Percentiles rank a stretch among this genome's conserved stretches.
These are phyloP conservation scores for Diabrotica balteata DNA, from an alignment of 2,888 invertebrate species.

Conservation along the genomic window DNA sequence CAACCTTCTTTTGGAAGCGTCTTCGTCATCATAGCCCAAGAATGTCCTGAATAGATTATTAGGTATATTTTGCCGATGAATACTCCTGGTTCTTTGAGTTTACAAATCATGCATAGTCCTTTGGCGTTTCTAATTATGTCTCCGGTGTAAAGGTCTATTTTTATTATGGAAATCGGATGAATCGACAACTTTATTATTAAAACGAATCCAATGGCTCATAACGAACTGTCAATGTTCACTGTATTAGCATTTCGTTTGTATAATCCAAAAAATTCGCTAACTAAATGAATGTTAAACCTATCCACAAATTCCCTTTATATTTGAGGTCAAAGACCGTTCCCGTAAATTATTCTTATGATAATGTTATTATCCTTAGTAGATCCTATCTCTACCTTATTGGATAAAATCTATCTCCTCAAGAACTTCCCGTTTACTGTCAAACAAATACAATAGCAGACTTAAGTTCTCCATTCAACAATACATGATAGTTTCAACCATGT, in stretches of 20 bases:
- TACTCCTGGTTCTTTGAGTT: constrained; percentile 88
- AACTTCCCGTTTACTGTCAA: too few relatives aligned
- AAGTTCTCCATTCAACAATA: too few relatives aligned
- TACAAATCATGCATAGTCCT: constrained; percentile 81
- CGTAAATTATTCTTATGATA: constrained; percentile 80
- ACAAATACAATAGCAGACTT: too few relatives aligned
- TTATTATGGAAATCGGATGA: constrained; percentile 94
- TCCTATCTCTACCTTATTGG: too few relatives aligned
- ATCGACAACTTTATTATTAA: constrained; percentile 86
- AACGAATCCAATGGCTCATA: constrained; percentile 94
- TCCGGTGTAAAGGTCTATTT: constrained; percentile 86
- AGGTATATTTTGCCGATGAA: constrained; percentile 94
- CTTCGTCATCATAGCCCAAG: constrained; percentile 92
- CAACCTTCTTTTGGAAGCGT: constrained; percentile 93
- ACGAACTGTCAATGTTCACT: constrained; percentile 92
- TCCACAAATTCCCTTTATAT: constrained; percentile 91
- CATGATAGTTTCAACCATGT: too few relatives aligned
- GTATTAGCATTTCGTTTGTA: constrained; percentile 96
- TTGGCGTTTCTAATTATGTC: constrained; percentile 84
- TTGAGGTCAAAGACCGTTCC: constrained; percentile 92
- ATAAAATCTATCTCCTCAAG: too few relatives aligned
- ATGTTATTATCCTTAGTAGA: constrained; percentile 78
- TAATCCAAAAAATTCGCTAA: constrained; percentile 96
- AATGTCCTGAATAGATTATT: constrained; percentile 91
- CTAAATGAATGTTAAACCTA: constrained; percentile 82